Evolutionary conservation across 2,797 vertebrate genomes (phyloP), one percentile per base, ranked within the genome.

Genomic region (Loriculus beryllinus): DNA sequence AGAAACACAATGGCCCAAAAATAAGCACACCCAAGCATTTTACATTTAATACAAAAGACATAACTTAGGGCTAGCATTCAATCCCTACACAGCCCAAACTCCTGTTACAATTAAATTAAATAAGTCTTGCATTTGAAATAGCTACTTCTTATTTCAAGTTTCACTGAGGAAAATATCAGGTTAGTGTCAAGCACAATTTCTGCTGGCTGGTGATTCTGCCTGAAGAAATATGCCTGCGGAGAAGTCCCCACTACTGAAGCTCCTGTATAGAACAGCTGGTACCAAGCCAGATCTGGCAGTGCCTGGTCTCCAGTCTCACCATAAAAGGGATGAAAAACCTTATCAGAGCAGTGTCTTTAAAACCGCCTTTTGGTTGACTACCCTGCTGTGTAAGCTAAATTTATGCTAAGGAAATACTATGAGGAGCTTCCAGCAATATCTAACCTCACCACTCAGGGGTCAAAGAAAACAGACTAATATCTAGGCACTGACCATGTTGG

Each of bases 21-120:
- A 76, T 48, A 91, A 91, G 57, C 20, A 89, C 22, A 68, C 37
- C 54, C 49, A 85, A 91, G 51, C 21, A 81, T 37, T 91, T 45
- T 25, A 91, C 72, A 79, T 57, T 78, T 86, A 93, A 82, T 71
- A 78, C 39, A 89, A 89, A 85, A 86, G 40, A 91, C 54, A 23
- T 33, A 70, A 82, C 62, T 80, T 40, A 93, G 25, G 49, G 57
- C 65, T 92, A 95, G 45, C 35, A 91, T 72, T 82, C 89, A 95
- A 93, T 88, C 88, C 85, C 54, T 90, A 94, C 54, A 67, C 93
- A 97, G 94, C 28, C 67, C 51, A 96, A 94, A 96, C 89, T 96
- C 96, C 89, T 95, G 94, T 93, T 93, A 96, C 91, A 90, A 93
- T 71, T 37, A 67, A 69, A 78, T 89, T 22, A 86, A 96, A 93